Evolutionary conservation across 2,888 invertebrate genomes (phyloP).

Genomic region (Sphecodes monilicornis): DNA sequence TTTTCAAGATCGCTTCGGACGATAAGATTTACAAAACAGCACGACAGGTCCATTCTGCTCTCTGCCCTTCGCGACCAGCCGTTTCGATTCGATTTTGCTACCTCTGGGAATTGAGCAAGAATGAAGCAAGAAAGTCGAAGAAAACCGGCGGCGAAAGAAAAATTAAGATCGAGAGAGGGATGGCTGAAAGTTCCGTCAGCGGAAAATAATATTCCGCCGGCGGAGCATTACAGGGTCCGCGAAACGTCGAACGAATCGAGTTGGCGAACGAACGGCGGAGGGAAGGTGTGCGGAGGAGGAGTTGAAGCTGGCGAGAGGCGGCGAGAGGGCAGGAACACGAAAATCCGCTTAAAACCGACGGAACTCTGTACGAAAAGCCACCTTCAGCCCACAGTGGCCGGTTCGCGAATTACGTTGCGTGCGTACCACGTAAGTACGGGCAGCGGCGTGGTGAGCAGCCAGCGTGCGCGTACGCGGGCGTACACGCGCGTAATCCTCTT

Average conservation of each 20-base stretch:
- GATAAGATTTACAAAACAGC: constrained; percentile 9
- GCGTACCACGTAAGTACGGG: constrained; percentile 10
- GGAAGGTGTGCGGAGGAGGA: not conserved
- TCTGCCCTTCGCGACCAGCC: not conserved
- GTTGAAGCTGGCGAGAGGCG: not conserved
- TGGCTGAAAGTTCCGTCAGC: not conserved
- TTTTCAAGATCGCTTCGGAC: not conserved
- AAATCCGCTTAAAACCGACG: constrained; percentile 51
- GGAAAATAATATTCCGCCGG: constrained; percentile 15
- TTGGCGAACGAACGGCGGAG: not conserved
- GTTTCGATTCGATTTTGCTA: not conserved
- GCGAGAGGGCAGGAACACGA: constrained; percentile 7
- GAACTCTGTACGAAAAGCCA: constrained; percentile 32
- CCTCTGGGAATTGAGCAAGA: not conserved
- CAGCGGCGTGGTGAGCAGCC: not conserved
- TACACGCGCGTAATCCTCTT: constrained; percentile 65
- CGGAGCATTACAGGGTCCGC: not conserved
- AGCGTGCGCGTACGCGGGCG: constrained; percentile 13
- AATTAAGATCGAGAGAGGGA: not conserved
- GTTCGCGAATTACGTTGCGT: constrained; percentile 26
- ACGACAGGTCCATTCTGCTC: not conserved
- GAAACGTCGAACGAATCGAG: constrained; percentile 9
- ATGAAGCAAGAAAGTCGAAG: not conserved
- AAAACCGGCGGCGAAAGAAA: not conserved
- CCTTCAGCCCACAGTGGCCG: not conserved